A percentile compares a stretch with the other conserved stretches of the same genome.
Conservation (phyloP, 2,797 vertebrate genomes). For the Myotis daubentonii region DNA sequence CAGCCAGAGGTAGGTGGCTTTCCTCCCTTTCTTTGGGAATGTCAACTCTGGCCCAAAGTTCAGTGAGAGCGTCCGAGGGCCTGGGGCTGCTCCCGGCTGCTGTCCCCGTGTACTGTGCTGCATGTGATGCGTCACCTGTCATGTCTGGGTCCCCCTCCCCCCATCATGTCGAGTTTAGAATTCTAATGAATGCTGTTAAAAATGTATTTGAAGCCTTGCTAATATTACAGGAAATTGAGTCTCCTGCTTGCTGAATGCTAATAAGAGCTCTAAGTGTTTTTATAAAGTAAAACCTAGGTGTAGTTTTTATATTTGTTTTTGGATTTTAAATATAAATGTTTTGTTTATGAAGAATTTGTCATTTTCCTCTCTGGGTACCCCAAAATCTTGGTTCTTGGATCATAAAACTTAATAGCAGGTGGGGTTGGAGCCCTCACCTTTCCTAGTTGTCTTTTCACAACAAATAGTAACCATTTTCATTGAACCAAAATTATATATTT, state of each 20-base stretch:
- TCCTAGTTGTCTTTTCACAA: constrained; percentile 6
- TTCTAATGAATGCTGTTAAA: constrained; percentile 32
- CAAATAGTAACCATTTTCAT: constrained; percentile 33
- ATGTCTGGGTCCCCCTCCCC: neutral
- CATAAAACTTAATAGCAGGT: constrained; percentile 38
- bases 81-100: neutral
- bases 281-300: neutral
- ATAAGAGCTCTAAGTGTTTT: constrained; percentile 9
- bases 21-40: constrained; percentile 43
- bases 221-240: constrained; percentile 10
- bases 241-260: constrained; percentile 40
- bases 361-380: neutral
- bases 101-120: constrained; percentile 44
- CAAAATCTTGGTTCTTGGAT: constrained; percentile 24
- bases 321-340: constrained; percentile 36
- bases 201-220: neutral
- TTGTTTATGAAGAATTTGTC: constrained; percentile 14
- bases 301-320: constrained; percentile 46
- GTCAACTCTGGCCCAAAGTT: neutral
- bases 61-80: neutral
- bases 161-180: neutral
- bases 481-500: constrained; percentile 40
- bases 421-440: neutral
- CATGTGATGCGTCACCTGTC: constrained; percentile 60
- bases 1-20: constrained; percentile 77